Percentiles rank a stretch among this genome's conserved stretches.
These are phyloP conservation scores for Galerucella nymphaeae DNA, from an alignment of 2,888 invertebrate species.

Conservation along the genomic window DNA sequence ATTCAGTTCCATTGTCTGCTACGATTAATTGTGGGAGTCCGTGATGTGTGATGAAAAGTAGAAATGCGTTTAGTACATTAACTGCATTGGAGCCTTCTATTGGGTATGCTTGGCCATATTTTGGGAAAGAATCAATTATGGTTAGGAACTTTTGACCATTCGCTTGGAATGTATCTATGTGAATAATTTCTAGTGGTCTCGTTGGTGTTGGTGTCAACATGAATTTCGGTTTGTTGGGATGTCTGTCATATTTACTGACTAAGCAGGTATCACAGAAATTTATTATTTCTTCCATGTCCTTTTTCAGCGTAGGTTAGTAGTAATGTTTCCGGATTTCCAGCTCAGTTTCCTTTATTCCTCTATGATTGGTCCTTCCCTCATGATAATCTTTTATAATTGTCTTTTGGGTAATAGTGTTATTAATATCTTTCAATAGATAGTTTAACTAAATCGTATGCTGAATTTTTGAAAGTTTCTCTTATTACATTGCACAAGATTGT, in stretches of 20 bases:
- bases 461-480: too few species aligned
- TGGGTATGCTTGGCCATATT: constrained; percentile 2
- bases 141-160: constrained; percentile 23
- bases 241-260: constrained; percentile 27
- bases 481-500: too few species aligned
- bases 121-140: background rate
- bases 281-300: background rate
- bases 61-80: constrained; percentile 10
- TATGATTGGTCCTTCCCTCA: constrained; percentile 24
- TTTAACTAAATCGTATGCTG: too few species aligned
- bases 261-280: constrained; percentile 10
- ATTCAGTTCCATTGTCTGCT: too few species aligned
- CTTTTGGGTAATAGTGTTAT: background rate
- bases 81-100: constrained; percentile 14
- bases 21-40: too few species aligned
- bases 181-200: constrained; percentile 26
- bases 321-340: constrained; percentile 10
- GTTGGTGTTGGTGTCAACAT: constrained; percentile 20
- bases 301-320: constrained; percentile 17
- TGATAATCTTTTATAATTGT: constrained; percentile 18
- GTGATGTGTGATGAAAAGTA: too few species aligned
- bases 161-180: constrained; percentile 25
- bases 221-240: constrained; percentile 18
- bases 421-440: too few species aligned
- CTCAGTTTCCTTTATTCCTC: constrained; percentile 21